Evolutionary conservation across 1,140 invertebrate species (phyloP).

Genomic region (Odontomachus brunneus): DNA sequence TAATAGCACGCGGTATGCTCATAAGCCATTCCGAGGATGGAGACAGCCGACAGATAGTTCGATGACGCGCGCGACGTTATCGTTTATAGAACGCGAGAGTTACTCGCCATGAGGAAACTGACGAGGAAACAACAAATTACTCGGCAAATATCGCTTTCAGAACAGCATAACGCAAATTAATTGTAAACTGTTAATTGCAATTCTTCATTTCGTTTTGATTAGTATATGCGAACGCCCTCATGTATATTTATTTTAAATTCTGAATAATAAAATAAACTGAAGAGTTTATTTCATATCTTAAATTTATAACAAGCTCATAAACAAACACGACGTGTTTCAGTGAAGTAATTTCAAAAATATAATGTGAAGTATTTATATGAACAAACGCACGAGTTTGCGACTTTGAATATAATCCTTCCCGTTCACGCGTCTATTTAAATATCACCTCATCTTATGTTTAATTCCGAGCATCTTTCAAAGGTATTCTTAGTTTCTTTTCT

Average conservation of each 20-base stretch:
- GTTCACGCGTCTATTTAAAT: background rate
- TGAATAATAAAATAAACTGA: too few species aligned
- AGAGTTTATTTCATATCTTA: too few species aligned
- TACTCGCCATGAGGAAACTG: too few species aligned
- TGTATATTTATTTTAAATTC: too few species aligned
- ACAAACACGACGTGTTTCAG: too few species aligned
- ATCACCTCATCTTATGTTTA: too few species aligned
- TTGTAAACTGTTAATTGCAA: background rate
- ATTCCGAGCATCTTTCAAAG: background rate
- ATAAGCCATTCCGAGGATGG: conserved; percentile 9
- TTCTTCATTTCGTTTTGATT: too few species aligned
- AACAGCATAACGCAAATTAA: background rate
- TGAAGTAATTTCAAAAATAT: too few species aligned
- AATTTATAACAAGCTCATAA: too few species aligned
- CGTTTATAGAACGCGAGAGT: background rate
- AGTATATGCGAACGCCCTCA: too few species aligned
- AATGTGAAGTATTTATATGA: too few species aligned
- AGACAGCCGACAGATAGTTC: conserved; percentile 2
- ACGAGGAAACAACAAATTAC: background rate
- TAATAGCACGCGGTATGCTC: conserved; percentile 18
- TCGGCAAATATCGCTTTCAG: background rate
- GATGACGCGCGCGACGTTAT: conserved; percentile 3
- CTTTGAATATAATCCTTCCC: background rate
- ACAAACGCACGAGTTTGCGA: too few species aligned
- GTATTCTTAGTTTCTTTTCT: background rate